Conservation (phyloP, 2,888 invertebrate genomes). For the Tachystola acroxantha region DNA sequence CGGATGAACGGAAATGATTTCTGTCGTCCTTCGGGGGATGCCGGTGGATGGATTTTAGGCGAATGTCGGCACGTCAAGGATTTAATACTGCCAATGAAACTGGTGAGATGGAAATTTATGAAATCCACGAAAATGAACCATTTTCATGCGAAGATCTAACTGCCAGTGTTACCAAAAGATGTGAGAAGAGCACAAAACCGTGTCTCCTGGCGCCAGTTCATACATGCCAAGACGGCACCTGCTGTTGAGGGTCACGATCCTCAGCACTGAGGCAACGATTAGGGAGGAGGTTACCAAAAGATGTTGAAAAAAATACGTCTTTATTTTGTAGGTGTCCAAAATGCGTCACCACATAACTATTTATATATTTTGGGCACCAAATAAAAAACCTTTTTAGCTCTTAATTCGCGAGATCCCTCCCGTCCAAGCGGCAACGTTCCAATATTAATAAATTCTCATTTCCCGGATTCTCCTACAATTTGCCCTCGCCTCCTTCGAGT, state of each 20-base stretch:
- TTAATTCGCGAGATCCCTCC: constrained; percentile 53
- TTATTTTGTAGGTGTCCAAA: not conserved
- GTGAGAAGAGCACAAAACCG: too few species aligned
- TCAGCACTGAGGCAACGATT: too few species aligned
- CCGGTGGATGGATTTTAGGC: constrained; percentile 27
- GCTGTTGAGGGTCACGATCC: too few species aligned
- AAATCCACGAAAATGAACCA: too few species aligned
- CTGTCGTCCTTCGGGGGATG: constrained; percentile 44
- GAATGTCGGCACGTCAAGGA: constrained; percentile 5
- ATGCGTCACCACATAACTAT: constrained; percentile 17
- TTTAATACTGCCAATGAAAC: constrained; percentile 2
- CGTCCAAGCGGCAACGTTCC: constrained; percentile 36
- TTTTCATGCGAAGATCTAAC: too few species aligned
- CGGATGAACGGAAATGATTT: constrained; percentile 69
- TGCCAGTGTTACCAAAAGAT: too few species aligned
- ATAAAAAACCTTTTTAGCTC: constrained; percentile 53
- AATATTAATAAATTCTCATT: constrained; percentile 78
- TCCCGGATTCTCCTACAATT: constrained; percentile 69
- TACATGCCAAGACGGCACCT: too few species aligned
- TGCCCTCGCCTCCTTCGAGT: constrained; percentile 57
- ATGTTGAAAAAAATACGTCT: not conserved
- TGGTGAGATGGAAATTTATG: too few species aligned
- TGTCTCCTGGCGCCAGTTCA: too few species aligned
- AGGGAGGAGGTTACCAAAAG: not conserved
- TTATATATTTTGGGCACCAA: constrained; percentile 26